These are phyloP conservation scores for Actenoides hombroni DNA, from an alignment of 2,113 vertebrate species.

Conservation along the genomic window DNA sequence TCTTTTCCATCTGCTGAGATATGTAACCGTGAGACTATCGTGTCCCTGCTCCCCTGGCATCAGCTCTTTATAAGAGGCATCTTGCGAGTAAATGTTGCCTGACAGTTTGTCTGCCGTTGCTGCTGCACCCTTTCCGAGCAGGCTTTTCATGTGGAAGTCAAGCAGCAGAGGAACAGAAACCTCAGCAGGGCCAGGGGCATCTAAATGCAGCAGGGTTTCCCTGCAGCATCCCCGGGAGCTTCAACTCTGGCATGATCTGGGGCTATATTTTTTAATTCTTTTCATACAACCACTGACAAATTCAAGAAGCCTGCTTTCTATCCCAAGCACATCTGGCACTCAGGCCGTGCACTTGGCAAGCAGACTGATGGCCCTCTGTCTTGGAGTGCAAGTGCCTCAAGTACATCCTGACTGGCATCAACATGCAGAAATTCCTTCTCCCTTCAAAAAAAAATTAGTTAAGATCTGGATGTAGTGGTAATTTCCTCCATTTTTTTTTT, in stretches of 20 bases:
- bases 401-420: conserved; percentile 54
- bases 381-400: conserved; percentile 4
- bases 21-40: neutral
- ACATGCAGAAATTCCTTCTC: conserved; percentile 51
- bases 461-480: conserved; percentile 16
- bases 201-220: conserved; percentile 13
- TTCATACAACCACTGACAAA: neutral
- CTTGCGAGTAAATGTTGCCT: neutral
- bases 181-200: neutral
- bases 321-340: conserved; percentile 53
- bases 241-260: neutral
- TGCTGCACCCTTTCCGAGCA: neutral
- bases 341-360: neutral
- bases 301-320: conserved; percentile 4
- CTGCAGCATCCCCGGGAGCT: neutral
- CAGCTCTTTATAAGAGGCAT: neutral
- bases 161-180: neutral
- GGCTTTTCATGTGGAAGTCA: neutral
- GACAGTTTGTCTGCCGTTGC: neutral
- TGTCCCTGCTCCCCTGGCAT: neutral
- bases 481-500: conserved; percentile 24
- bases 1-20: neutral
- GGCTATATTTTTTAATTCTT: neutral
- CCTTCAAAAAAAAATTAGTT: neutral
- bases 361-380: conserved; percentile 29